Evolutionary conservation across 2,113 vertebrate species (phyloP), one percentile per base, ranked within the genome.

Genomic region (Erinaceus europaeus): DNA sequence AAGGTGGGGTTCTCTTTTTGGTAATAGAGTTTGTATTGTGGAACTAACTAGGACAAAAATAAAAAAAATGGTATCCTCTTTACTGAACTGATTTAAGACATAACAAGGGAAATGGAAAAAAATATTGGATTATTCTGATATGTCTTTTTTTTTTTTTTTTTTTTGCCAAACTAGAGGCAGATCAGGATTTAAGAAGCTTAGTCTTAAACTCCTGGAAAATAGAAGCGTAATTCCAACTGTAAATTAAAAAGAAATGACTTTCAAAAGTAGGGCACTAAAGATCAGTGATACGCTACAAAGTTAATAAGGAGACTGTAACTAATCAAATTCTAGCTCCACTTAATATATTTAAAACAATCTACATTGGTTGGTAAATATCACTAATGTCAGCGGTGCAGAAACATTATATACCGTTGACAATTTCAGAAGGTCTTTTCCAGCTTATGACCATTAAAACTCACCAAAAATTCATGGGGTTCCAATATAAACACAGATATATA

Each of bases 401-500:
- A 52, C 36, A 4, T 27, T 74, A 17, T 71, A 55, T 55, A 23
- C 64, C 23, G 1, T 68, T 48, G 83, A 67, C 0, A 4, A 32
- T 72, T 86, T 91, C 69, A 29, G 32, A 91, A 82, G 61, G 62
- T 84, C 77, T 87, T 10, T 86, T 71, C 52, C 77, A 86, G 62
- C 29, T 80, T 52, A 78, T 10, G 55, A 62, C 64, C 72, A 57
- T 78, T 62, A 90, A 94, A 93, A 91, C 25, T 65, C 73, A 85
- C 86, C n/a, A 32, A 81, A 92, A 92, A 72, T 75, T 44, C 84
- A 65, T 29, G 40, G 65, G 91, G 44, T 81, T 87, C 12, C 46
- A 90, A 36, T 42, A 85, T 96, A 96, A 96, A 96, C 96, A 97
- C 93, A 96, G 94, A 96, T 71, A 65, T 92, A 94, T 93, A 97